phyloP scores from a whole-genome alignment of 2,797 vertebrate genomes.

The Argya squamiceps region DNA sequence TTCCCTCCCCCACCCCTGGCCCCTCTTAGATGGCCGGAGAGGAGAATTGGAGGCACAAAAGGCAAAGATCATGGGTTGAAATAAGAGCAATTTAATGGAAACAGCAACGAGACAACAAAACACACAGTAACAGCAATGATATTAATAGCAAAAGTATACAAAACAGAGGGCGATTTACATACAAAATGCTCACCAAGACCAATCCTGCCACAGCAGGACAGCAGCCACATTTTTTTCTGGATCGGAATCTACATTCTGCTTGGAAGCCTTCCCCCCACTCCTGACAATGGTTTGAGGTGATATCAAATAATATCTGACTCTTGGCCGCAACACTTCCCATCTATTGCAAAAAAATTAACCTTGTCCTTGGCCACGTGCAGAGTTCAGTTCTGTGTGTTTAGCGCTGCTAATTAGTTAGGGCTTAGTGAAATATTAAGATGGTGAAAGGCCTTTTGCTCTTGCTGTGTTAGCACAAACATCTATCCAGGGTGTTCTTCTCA shows the following conservation, averaged over 20 bases:
- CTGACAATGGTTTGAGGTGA: not conserved
- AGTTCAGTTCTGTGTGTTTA: not conserved
- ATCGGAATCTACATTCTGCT: not conserved
- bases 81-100: not conserved
- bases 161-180: not conserved
- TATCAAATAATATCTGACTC: not conserved
- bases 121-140: not conserved
- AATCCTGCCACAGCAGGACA: too few species aligned
- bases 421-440: not conserved
- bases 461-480: not conserved
- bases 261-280: fast-evolving
- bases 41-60: not conserved
- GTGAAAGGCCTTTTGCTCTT: not conserved
- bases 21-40: not conserved
- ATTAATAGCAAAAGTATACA: not conserved
- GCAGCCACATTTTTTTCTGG: not conserved
- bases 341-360: not conserved
- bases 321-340: not conserved
- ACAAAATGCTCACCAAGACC: not conserved
- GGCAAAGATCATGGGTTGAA: not conserved
- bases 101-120: not conserved
- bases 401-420: not conserved
- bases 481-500: not conserved
- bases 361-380: not conserved
- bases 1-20: fast-evolving